Percentiles rank a stretch among this genome's conserved stretches.
Evolutionary conservation across 2,113 vertebrate genomes (phyloP).

Genomic region (Seriola quinqueradiata): DNA sequence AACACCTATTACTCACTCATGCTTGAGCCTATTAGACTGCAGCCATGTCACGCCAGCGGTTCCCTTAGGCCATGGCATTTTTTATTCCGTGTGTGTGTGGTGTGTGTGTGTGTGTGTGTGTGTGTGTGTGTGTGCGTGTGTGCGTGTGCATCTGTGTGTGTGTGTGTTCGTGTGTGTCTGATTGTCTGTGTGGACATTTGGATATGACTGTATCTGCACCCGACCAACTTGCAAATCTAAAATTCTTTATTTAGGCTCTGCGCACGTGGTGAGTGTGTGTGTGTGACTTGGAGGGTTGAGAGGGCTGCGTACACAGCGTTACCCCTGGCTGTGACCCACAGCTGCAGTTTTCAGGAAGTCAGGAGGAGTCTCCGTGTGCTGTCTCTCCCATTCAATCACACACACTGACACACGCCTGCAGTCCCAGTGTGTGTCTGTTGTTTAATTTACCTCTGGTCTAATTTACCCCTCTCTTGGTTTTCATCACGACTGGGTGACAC

Average conservation of each 20-base stretch:
- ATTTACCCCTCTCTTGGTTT: slow-evolving; percentile 57
- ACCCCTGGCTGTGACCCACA: slow-evolving; percentile 74
- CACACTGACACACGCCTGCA: slow-evolving; percentile 62
- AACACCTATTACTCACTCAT: slow-evolving; percentile 80
- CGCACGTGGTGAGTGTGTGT: slow-evolving; percentile 23
- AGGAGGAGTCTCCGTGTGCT: slow-evolving; percentile 64
- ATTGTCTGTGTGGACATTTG: slow-evolving; percentile 20
- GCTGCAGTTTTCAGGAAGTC: slow-evolving; percentile 74
- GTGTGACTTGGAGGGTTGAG: slow-evolving; percentile 10
- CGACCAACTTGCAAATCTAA: slow-evolving; percentile 49
- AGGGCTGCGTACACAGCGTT: slow-evolving; percentile 28
- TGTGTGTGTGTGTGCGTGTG: slow-evolving; percentile 10
- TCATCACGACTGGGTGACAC: slow-evolving; percentile 31
- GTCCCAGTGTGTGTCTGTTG: slow-evolving; percentile 34
- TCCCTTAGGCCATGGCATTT: slow-evolving; percentile 49
- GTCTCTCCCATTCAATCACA: slow-evolving; percentile 75
- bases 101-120: background rate
- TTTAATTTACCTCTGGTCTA: slow-evolving; percentile 61
- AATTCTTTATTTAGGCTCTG: slow-evolving; percentile 48
- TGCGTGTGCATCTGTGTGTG: background rate
- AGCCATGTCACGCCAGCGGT: slow-evolving; percentile 69
- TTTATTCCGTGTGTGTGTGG: slow-evolving; percentile 4
- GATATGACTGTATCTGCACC: slow-evolving; percentile 46
- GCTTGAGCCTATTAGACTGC: slow-evolving; percentile 67
- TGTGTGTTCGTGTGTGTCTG: background rate